A percentile compares a stretch with the other conserved stretches of the same genome.
These are phyloP conservation scores for Zaprionus taronus DNA, from an alignment of 1,140 invertebrate genomes.

Conservation along the genomic window DNA sequence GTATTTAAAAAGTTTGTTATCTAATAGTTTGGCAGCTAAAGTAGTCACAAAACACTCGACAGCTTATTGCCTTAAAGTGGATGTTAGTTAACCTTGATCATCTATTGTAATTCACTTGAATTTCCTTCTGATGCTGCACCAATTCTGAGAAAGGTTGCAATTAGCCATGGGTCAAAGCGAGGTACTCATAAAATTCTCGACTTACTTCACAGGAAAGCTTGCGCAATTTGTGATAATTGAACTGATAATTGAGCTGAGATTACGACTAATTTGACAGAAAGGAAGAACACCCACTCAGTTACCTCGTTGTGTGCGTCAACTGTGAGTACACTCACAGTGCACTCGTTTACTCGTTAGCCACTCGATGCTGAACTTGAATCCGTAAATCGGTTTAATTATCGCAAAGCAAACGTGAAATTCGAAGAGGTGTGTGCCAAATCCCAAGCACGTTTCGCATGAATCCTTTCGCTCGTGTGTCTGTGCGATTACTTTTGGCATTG, in stretches of 20 bases:
- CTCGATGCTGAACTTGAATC: not conserved
- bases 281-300: not conserved
- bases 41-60: not conserved
- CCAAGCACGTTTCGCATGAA: not conserved
- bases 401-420: not conserved
- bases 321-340: not conserved
- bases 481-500: conserved; percentile 7
- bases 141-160: not conserved
- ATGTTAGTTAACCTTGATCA: not conserved
- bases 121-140: not conserved
- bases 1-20: not conserved
- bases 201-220: not conserved
- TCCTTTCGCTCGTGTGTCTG: not conserved
- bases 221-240: not conserved
- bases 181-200: not conserved
- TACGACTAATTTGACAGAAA: not conserved
- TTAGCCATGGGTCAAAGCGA: not conserved
- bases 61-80: not conserved
- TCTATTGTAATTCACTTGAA: not conserved
- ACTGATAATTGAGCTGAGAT: not conserved
- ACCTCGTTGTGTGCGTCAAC: not conserved
- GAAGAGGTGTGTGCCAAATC: not conserved
- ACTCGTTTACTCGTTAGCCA: not conserved
- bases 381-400: not conserved
- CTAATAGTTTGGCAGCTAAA: not conserved